Evolutionary conservation across 1,140 invertebrate genomes (phyloP), one percentile per base, ranked within the genome.

Genomic region (Helicorthomorpha holstii): DNA sequence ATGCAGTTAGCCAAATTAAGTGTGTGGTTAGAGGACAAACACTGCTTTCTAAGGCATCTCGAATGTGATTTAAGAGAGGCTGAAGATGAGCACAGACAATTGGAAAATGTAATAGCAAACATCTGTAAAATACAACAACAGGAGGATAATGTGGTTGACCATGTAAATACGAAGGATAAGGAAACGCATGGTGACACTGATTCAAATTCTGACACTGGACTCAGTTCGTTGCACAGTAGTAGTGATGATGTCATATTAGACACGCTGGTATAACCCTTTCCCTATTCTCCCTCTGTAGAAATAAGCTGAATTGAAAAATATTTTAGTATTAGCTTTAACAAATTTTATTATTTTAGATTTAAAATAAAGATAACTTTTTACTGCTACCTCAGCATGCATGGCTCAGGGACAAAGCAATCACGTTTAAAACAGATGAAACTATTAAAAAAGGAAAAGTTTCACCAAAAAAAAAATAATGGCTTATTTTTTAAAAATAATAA

Each of bases 31-130:
- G 72, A 77, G 50, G 72, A 70, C 29, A 74, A 80, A 63, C 69
- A 76, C 58, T 70, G 72, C 52, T 66, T 78, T 12, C 61, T 83
- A 3, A 75, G 80, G 48, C 73, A 72, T 51, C 65, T 84, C 27
- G 75, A 77, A 41, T 63, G 70, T 51, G 78, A 83, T 57, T 65
- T 83, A 48, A 72, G 76, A 27, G 69, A 73, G 56, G 72, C 75
- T 50, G 79, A 81, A 7, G 29, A 34, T 7, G 29, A 34, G 16
- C 7, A 16, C 16, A 16, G 16, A 34, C 7, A 7, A 34, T 52
- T 63, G 71, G 47, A 75, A 79, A 58, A 57, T 56, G 24, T 14
- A 34, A 19, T 47, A 51, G 25, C 16, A 49, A 23, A 52, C 49
- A 43, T 52, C 52, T 27, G 54, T 49, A 51, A 56, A 48, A 24